A percentile compares a stretch with the other conserved stretches of the same genome.
phyloP scores from a whole-genome alignment of 2,888 invertebrate species.

The Epiblema foenella region DNA sequence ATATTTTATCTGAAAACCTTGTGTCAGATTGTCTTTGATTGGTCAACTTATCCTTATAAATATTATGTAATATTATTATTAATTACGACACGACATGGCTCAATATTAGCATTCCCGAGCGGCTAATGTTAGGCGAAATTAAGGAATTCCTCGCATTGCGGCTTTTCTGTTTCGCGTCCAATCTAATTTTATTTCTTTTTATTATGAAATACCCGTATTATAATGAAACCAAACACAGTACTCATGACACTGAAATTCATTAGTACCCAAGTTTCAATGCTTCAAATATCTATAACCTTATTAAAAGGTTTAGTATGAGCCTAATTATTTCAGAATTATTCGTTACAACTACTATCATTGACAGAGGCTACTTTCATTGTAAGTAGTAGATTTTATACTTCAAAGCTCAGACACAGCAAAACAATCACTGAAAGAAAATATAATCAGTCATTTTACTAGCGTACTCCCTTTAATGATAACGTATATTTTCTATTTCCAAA shows the following conservation, averaged over 20 bases:
- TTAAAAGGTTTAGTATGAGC: too few species aligned
- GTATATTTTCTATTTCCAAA: too few species aligned
- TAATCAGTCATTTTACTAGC: too few species aligned
- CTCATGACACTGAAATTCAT: not conserved
- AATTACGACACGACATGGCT: slow-evolving; percentile 26
- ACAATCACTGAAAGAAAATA: too few species aligned
- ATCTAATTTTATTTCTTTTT: slow-evolving; percentile 32
- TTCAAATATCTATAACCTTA: not conserved
- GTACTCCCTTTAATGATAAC: too few species aligned
- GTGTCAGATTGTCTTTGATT: not conserved
- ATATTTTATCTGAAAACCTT: not conserved
- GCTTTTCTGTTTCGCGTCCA: slow-evolving; percentile 38
- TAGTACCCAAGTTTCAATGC: not conserved
- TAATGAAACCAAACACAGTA: slow-evolving; percentile 11
- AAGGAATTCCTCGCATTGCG: slow-evolving; percentile 41
- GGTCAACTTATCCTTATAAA: not conserved
- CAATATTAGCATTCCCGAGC: slow-evolving; percentile 41
- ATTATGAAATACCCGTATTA: slow-evolving; percentile 31
- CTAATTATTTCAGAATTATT: too few species aligned
- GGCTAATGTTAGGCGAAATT: slow-evolving; percentile 41
- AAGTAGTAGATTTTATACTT: too few species aligned
- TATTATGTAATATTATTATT: slow-evolving; percentile 10
- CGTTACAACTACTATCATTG: too few species aligned
- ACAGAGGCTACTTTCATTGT: too few species aligned
- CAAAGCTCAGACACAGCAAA: too few species aligned